Evolutionary conservation across 2,888 invertebrate genomes (phyloP), one percentile per base, ranked within the genome.

Genomic region (Tribolium freemani): DNA sequence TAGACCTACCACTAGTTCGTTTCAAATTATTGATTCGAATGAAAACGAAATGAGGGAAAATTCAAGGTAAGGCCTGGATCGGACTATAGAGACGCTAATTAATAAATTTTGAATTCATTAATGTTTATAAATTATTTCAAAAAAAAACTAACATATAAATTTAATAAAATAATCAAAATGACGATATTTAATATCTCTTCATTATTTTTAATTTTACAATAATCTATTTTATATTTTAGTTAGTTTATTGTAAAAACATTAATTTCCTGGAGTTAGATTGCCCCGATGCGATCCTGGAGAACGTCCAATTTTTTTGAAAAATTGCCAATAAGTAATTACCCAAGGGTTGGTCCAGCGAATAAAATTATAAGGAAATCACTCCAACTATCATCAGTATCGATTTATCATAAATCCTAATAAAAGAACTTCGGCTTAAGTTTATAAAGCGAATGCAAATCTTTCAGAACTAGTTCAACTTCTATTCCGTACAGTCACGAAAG

Each of bases 381-480:
- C 13, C 4, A 68, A 50, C 13, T 51, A 71, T 76, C 74, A 74
- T 73, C 64, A 26, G 73, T 77, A 83, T 83, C 78, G 82, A 83
- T 83, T 82, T 78, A 70, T 75, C 82, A 81, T 82, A 81, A 81
- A 81, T 83, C 76, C 76, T 76, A 76, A 77, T 79, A 80, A 75
- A 75, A 69, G 71, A 72, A 72, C 74, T 68, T 68, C 51, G 73
- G 77, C 9, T 79, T 79, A 75, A 75, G 72, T 69, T 74, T 74
- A 77, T 75, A 79, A 77, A 76, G 79, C 73, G 75, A 82, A 81
- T 82, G 82, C 81, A 80, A 81, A 83, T 82, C 72, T 77, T 64
- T 76, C 77, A 81, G 81, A 81, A 81, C 78, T 76, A 75, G 77
- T 74, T 71, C 76, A 75, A 77, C 78, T 79, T 75, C 74, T 78